A percentile compares a stretch with the other conserved stretches of the same genome.
Conservation (phyloP, 2,888 invertebrate genomes). For the Entomobrya multifasciata region DNA sequence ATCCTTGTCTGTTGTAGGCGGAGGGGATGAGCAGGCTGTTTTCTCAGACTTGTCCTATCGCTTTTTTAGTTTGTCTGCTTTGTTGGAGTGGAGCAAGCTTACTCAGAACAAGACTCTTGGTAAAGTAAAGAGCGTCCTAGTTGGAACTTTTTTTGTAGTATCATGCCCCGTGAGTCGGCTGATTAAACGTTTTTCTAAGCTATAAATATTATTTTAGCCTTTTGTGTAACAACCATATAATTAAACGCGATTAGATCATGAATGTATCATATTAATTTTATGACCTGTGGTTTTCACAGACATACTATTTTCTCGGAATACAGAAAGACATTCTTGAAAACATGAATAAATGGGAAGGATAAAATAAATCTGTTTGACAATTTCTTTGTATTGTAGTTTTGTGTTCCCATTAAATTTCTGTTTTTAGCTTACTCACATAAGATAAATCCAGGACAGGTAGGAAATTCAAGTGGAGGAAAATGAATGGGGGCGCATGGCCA, state of each 20-base stretch:
- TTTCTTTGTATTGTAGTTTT: not conserved
- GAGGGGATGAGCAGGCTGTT: slow-evolving; percentile 57
- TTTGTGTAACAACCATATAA: too few species aligned
- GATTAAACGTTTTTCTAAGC: too few species aligned
- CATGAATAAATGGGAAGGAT: not conserved
- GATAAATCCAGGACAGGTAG: slow-evolving; percentile 13
- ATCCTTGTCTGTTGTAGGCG: slow-evolving; percentile 66
- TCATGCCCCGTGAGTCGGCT: too few species aligned
- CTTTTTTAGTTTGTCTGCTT: slow-evolving; percentile 3
- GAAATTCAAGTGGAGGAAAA: slow-evolving; percentile 4
- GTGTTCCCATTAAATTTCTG: not conserved
- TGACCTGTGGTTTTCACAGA: too few species aligned
- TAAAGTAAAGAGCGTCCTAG: too few species aligned
- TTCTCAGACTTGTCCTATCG: slow-evolving; percentile 14
- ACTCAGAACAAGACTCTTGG: too few species aligned
- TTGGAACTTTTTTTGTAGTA: too few species aligned
- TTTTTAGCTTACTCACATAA: not conserved
- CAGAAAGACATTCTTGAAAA: not conserved
- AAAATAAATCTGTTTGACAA: slow-evolving; percentile 14
- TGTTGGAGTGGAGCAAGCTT: not conserved
- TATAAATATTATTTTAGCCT: too few species aligned
- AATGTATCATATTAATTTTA: too few species aligned
- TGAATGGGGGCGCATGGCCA: slow-evolving; percentile 37
- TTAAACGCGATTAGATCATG: too few species aligned
- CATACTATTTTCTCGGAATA: not conserved